Evolutionary conservation across 2,797 vertebrate species (phyloP), one percentile per base, ranked within the genome.

Genomic region (Oreochromis grahami): DNA sequence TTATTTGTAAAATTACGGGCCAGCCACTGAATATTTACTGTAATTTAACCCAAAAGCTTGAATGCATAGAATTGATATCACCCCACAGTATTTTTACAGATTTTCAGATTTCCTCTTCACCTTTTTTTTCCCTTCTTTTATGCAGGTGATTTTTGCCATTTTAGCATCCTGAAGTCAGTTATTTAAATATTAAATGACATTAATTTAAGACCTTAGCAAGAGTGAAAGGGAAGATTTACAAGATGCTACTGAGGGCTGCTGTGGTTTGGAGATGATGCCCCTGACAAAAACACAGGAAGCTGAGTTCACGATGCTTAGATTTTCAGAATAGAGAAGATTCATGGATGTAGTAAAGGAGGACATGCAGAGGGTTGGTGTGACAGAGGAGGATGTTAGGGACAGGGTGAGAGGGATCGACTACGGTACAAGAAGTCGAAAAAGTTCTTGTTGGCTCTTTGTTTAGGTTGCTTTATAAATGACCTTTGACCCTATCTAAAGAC

Each of bases 331-430:
- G 32, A 60, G 17, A 60, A 60, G 15, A 34, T 34, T 60, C 2
- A 12, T 34, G 56, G 56, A 3, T n/a, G 56, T 0, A 34, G 32
- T 1, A 10, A 60, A 34, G 56, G 58, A 60, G 17, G 2, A 36
- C 56, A 60, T 34, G 56, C 55, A 56, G 55, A 9, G 26, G 29
- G 56, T 34, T 19, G 17, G 56, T 60, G 9, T 60, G 56, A 34
- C 2, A 5, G 29, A 0, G 55, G 29, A 58, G 56, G 56, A 0
- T 11, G 56, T 34, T 0, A 29, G 3, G 55, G 15, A 0, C 55
- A 32, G 53, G 0, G 15, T 58, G 55, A 58, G 55, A 1, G 32
- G 26, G 55, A 2, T 10, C 26, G 0, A 32, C 55, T 1, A 58
- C 0, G 5, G 26, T 58, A 58, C 26, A 58, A 29, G 53, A 9